Evolutionary conservation across 1,140 invertebrate species (phyloP), one percentile per base, ranked within the genome.

Genomic region (Caligus rogercresseyi): DNA sequence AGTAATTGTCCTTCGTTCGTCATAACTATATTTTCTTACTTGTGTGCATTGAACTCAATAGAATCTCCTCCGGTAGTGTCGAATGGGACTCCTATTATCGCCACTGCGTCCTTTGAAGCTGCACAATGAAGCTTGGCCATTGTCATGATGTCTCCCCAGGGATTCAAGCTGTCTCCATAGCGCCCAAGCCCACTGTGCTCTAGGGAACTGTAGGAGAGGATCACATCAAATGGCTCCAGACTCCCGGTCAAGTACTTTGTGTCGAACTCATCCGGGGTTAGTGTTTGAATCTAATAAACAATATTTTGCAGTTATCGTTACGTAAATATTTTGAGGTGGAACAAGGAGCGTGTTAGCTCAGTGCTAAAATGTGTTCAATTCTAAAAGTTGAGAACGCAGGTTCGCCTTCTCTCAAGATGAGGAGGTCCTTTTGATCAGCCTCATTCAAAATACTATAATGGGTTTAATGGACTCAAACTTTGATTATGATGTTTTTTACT

Each of bases 131-230:
- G 15, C 53, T 43, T 52, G 16, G 60, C 60, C 31, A 62, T 54
- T 14, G 60, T 62, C 3, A 62, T 18, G 2, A 23, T 54, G 21
- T 65, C 26, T 20, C 18, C 64, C 1, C 25, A 61, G 20, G 65
- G 64, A 18, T 62, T 62, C 51, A 62, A 23, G 15, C n/a, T 52
- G 54, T 62, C 60, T 2, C 60, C 60, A 56, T 62, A 62, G 15
- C 60, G 14, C 3, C 60, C 60, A 18, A 62, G 51, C 15, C 60
- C 60, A 7, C 16, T 20, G 16, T 62, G 60, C 26, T 62, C 60
- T 4, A 62, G 15, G 2, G 60, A 62, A 15, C 21, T 31, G 21
- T 54, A 62, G 52, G 31, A 31, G 14, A 62, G n/a, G 24, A 62
- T 54, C 15, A 20, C 18, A 62, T 62, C 60, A 56, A 62, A 62